Conservation (phyloP, 2,888 invertebrate genomes). For the Unio pictorum region DNA sequence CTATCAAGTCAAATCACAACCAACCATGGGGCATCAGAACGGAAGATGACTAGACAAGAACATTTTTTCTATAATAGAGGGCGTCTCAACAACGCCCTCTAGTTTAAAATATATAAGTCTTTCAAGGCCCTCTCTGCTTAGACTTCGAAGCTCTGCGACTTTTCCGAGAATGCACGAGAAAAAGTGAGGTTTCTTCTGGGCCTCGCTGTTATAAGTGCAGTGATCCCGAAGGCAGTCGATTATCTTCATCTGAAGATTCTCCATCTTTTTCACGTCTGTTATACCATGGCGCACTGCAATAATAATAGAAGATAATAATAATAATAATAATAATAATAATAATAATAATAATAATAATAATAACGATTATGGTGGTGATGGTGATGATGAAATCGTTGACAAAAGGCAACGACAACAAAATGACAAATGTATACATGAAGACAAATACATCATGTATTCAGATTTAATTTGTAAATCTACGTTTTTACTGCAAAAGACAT, state of each 20-base stretch:
- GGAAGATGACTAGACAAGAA: constrained; percentile 91
- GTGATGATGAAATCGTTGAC: too few species aligned
- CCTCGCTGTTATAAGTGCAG: constrained; percentile 91
- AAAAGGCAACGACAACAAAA: too few species aligned
- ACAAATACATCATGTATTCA: too few species aligned
- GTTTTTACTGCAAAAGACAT: too few species aligned
- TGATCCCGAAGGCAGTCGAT: constrained; percentile 96
- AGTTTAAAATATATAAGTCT: constrained; percentile 94
- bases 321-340: not conserved
- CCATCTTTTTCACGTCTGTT: constrained; percentile 91
- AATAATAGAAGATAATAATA: constrained; percentile 1
- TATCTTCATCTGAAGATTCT: constrained; percentile 96
- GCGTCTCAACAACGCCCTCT: constrained; percentile 91
- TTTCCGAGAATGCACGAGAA: constrained; percentile 94
- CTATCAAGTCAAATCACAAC: constrained; percentile 5
- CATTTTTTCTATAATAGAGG: constrained; percentile 94
- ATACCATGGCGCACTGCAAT: constrained; percentile 90
- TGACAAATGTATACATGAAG: too few species aligned
- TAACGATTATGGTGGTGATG: too few species aligned
- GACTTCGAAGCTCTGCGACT: constrained; percentile 91
- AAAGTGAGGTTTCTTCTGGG: constrained; percentile 91
- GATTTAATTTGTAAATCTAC: too few species aligned
- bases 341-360: not conserved
- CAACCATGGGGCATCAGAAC: constrained; percentile 76
- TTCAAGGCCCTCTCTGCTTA: constrained; percentile 94